Evolutionary conservation across 2,888 invertebrate species (phyloP), one percentile per base, ranked within the genome.

Genomic region (Hypselothyrea guttata): DNA sequence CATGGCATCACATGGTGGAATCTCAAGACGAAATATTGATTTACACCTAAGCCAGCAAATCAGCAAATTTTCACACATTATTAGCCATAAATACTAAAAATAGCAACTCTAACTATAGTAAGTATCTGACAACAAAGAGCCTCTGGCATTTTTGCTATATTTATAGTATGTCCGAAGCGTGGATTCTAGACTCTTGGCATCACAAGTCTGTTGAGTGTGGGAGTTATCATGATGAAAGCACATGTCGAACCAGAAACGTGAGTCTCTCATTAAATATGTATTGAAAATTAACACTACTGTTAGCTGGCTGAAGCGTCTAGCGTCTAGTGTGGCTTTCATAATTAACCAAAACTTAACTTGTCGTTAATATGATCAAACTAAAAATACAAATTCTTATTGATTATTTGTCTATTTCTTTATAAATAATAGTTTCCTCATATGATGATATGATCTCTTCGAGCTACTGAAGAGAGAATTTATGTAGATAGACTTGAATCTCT

Each of bases 1-100:
- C 45, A 30, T 18, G 54, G 42, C 54, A 71, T 77, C 71, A 71
- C 78, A 77, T 69, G 75, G 57, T 45, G n/a, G n/a, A 27, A 7
- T 16, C 2, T 40, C 60, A 16, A 37, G 40, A 41, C 46, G 46
- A 51, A 58, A 61, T 64, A 49, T 53, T 49, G 40, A 48, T 52
- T 69, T 65, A 42, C 46, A 66, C 46, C 60, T 54, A 77, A 70
- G 66, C 5, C 5, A 22, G 22, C 22, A 5, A 22, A 22, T 22
- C 22, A 22, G 22, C 2, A 22, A 22, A 22, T 22, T 2, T 22
- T 22, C 22, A 22, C 22, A 22, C 22, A 22, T 22, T 69, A 59
- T 61, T 60, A 52, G 31, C 34, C 55, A 16, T 46, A 46, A n/a
- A 35, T 51, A 54, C 55, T 70, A 70, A 70, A 81, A 65, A 77